Evolutionary conservation across 2,113 vertebrate species (phyloP).

Genomic region (Phalacrocorax carbo): DNA sequence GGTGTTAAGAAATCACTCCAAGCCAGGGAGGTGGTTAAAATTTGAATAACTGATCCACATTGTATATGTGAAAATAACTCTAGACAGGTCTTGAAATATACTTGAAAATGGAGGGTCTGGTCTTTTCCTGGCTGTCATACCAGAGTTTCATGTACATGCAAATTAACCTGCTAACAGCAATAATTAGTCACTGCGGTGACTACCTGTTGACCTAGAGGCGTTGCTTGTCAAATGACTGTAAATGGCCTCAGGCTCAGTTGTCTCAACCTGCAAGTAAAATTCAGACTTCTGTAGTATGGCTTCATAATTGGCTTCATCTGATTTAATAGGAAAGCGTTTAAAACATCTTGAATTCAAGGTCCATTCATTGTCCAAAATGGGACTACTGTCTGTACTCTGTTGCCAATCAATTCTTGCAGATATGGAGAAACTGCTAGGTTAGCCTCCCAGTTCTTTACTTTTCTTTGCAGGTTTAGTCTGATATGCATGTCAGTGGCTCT

Average conservation of each 20-base stretch:
- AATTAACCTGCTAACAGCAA: background rate
- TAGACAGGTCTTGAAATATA: background rate
- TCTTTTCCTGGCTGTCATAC: background rate
- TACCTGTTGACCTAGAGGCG: background rate
- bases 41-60: background rate
- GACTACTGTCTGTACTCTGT: background rate
- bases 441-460: background rate
- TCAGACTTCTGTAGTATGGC: background rate
- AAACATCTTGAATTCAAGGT: background rate
- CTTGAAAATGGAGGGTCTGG: background rate
- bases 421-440: background rate
- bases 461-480: background rate
- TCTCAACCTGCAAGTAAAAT: background rate
- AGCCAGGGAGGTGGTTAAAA: background rate
- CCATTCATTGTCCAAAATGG: background rate
- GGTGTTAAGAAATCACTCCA: background rate
- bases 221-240: background rate
- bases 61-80: background rate
- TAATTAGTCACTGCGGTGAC: background rate
- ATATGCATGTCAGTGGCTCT: background rate
- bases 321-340: background rate
- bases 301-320: background rate
- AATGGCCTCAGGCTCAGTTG: background rate
- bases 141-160: background rate
- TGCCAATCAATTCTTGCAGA: background rate